A percentile compares a stretch with the other conserved stretches of the same genome.
phyloP scores from a whole-genome alignment of 1,140 invertebrate species.

The Conopomorpha cramerella region DNA sequence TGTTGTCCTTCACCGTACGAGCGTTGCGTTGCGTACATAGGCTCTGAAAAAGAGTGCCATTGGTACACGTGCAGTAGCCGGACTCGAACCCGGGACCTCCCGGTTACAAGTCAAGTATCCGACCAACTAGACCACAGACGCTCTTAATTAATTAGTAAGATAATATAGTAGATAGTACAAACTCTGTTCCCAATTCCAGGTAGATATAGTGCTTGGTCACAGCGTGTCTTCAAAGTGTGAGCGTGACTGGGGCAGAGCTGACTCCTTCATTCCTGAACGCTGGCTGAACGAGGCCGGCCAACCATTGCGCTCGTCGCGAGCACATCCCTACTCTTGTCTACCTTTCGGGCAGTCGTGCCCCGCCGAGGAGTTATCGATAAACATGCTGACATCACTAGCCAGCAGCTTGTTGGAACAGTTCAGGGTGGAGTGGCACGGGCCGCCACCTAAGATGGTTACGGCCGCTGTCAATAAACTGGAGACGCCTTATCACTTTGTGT shows the following conservation, averaged over 20 bases:
- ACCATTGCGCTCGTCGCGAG: conserved; percentile 24
- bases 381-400: conserved; percentile 21
- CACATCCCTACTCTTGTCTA: conserved; percentile 26
- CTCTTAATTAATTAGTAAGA: too few relatives aligned
- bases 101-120: too few relatives aligned
- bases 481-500: conserved; percentile 37
- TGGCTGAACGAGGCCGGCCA: conserved; percentile 35
- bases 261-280: conserved; percentile 39
- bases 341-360: conserved; percentile 38
- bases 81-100: too few relatives aligned
- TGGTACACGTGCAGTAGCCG: too few relatives aligned
- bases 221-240: conserved; percentile 36
- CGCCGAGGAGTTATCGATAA: conserved; percentile 18
- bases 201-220: conserved; percentile 46
- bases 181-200: conserved; percentile 16
- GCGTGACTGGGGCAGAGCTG: conserved; percentile 30
- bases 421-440: conserved; percentile 45
- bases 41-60: too few relatives aligned
- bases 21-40: too few relatives aligned
- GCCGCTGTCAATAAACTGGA: conserved; percentile 35
- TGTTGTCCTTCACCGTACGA: too few relatives aligned
- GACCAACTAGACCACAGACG: too few relatives aligned
- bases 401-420: conserved; percentile 29
- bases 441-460: conserved; percentile 19
- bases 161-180: too few relatives aligned